Percentiles rank a stretch among this genome's conserved stretches.
Conservation (phyloP, 1,140 invertebrate genomes). For the Ostrea edulis region DNA sequence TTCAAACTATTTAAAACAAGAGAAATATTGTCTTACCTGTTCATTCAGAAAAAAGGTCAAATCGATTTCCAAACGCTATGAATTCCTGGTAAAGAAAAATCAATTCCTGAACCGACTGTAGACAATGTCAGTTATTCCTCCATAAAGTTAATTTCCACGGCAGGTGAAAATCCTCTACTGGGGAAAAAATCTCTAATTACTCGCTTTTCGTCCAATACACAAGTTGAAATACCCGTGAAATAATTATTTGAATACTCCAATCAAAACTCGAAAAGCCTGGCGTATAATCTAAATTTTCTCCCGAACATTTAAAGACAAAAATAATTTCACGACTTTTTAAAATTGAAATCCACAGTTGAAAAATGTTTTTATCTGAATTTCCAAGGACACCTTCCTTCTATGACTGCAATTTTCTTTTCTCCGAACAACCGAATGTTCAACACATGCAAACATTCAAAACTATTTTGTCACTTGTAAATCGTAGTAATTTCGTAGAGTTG, state of each 20-base stretch:
- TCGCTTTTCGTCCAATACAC: constrained; percentile 11
- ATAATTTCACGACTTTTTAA: neutral
- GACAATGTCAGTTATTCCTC: neutral
- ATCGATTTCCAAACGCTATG: neutral
- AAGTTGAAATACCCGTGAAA: neutral
- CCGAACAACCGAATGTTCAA: neutral
- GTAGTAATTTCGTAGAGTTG: constrained; percentile 12
- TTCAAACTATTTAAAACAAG: neutral
- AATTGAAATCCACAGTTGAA: constrained; percentile 1
- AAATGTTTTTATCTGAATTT: constrained; percentile 8
- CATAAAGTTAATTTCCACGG: neutral
- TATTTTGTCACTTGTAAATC: constrained; percentile 12
- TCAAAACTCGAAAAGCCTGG: neutral
- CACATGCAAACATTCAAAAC: constrained; percentile 19
- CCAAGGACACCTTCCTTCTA: neutral
- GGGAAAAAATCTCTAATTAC: neutral
- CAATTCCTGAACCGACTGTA: neutral
- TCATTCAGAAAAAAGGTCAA: neutral
- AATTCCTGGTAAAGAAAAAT: constrained; percentile 16
- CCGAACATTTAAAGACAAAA: neutral
- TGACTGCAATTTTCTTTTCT: constrained; percentile 5
- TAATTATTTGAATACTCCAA: neutral
- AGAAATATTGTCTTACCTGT: constrained; percentile 17
- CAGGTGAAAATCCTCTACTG: constrained; percentile 1
- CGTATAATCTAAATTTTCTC: constrained; percentile 5